A percentile compares a stretch with the other conserved stretches of the same genome.
Evolutionary conservation across 2,888 invertebrate species (phyloP).

Genomic region (Dryobota labecula): DNA sequence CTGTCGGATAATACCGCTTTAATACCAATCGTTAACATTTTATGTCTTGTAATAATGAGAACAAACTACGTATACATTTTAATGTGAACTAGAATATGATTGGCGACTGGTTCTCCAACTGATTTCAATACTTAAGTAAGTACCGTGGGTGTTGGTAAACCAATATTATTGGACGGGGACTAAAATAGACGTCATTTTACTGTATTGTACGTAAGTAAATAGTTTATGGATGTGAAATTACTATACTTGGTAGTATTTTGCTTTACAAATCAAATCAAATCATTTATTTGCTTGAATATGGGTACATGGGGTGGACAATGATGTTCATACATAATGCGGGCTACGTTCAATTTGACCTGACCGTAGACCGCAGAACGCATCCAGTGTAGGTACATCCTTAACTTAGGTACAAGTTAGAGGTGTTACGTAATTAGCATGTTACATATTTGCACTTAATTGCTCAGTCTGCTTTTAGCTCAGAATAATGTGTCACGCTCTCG

Average conservation of each 20-base stretch:
- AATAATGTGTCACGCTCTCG: conserved; percentile 46
- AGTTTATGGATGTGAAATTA: conserved; percentile 32
- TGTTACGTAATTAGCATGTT: conserved; percentile 27
- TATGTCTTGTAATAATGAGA: conserved; percentile 64
- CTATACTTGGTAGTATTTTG: conserved; percentile 11
- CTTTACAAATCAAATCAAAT: too few relatives aligned
- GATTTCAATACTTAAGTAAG: conserved; percentile 44
- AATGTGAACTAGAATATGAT: conserved; percentile 53
- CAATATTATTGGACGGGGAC: conserved; percentile 56
- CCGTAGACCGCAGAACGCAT: too few relatives aligned
- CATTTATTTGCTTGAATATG: too few relatives aligned
- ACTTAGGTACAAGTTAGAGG: conserved; percentile 9
- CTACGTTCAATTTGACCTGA: too few relatives aligned
- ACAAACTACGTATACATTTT: conserved; percentile 51
- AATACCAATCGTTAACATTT: conserved; percentile 62
- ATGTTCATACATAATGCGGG: too few relatives aligned
- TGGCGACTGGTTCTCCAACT: conserved; percentile 48
- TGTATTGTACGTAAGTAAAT: conserved; percentile 35
- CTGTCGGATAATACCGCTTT: too few relatives aligned
- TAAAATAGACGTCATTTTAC: conserved; percentile 54
- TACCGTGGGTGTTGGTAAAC: conserved; percentile 54
- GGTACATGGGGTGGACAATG: too few relatives aligned
- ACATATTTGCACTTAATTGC: conserved; percentile 47
- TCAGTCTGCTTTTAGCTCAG: conserved; percentile 33
- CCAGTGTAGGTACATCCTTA: too few relatives aligned